A percentile compares a stretch with the other conserved stretches of the same genome.
These are phyloP conservation scores for Channallabes apus DNA, from an alignment of 2,797 vertebrate genomes.

Conservation along the genomic window DNA sequence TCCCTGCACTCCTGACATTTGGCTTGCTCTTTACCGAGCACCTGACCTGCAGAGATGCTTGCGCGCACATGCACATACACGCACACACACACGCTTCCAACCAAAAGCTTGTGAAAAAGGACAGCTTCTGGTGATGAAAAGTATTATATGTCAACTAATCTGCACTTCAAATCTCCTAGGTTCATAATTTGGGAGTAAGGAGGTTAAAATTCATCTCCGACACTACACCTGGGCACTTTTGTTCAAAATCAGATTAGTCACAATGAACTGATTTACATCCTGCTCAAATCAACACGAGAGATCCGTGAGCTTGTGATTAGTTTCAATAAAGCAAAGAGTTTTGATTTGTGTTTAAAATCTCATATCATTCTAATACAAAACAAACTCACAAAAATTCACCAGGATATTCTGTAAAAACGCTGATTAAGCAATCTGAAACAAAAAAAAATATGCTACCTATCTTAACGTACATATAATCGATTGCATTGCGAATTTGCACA, in stretches of 20 bases:
- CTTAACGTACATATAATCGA: too few species aligned
- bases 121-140: not conserved
- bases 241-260: not conserved
- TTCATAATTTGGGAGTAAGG: not conserved
- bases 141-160: not conserved
- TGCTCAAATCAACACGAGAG: not conserved
- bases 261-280: not conserved
- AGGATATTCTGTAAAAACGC: too few species aligned
- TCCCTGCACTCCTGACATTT: constrained; percentile 56
- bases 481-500: too few species aligned
- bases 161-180: not conserved
- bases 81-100: not conserved
- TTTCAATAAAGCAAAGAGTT: not conserved
- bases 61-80: constrained; percentile 26
- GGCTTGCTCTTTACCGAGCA: constrained; percentile 53
- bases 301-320: not conserved
- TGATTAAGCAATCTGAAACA: too few species aligned
- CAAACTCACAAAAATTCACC: not conserved
- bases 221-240: too few species aligned
- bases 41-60: constrained; percentile 42
- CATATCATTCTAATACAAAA: not conserved
- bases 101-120: not conserved
- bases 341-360: not conserved
- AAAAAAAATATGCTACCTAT: too few species aligned
- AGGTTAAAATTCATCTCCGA: too few species aligned